A percentile compares a stretch with the other conserved stretches of the same genome.
Conservation (phyloP, 2,113 vertebrate species). For the Murina feae region DNA sequence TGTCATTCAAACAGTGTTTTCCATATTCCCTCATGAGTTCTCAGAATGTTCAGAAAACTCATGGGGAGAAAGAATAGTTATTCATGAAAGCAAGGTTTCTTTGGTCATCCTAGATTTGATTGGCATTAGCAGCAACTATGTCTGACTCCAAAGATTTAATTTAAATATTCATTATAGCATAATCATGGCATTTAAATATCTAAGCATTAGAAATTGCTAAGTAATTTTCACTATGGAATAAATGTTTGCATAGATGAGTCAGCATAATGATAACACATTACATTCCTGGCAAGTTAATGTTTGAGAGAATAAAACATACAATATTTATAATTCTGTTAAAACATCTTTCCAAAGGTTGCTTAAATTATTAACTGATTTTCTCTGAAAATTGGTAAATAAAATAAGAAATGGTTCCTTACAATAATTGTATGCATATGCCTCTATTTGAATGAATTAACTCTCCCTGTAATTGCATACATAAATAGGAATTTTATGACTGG, state of each 20-base stretch:
- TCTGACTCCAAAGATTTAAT: conserved; percentile 65
- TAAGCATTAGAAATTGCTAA: conserved; percentile 49
- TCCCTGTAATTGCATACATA: neutral
- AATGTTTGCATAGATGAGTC: conserved; percentile 37
- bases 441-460: neutral
- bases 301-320: neutral
- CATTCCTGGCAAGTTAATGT: neutral
- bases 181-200: conserved; percentile 63
- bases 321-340: conserved; percentile 26
- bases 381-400: neutral
- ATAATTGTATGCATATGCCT: neutral
- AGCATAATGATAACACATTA: conserved; percentile 24
- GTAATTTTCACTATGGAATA: conserved; percentile 54
- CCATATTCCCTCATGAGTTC: conserved; percentile 40
- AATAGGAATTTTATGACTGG: conserved; percentile 24
- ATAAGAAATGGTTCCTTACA: neutral
- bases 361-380: neutral
- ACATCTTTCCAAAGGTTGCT: neutral
- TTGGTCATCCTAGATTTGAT: conserved; percentile 66
- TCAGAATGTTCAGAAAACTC: conserved; percentile 51
- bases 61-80: conserved; percentile 64
- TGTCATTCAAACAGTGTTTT: conserved; percentile 50
- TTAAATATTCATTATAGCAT: conserved; percentile 68
- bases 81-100: conserved; percentile 66
- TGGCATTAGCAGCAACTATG: conserved; percentile 58